Evolutionary conservation across 2,888 invertebrate species (phyloP), one percentile per base, ranked within the genome.

Genomic region (Drosophila tripunctata): DNA sequence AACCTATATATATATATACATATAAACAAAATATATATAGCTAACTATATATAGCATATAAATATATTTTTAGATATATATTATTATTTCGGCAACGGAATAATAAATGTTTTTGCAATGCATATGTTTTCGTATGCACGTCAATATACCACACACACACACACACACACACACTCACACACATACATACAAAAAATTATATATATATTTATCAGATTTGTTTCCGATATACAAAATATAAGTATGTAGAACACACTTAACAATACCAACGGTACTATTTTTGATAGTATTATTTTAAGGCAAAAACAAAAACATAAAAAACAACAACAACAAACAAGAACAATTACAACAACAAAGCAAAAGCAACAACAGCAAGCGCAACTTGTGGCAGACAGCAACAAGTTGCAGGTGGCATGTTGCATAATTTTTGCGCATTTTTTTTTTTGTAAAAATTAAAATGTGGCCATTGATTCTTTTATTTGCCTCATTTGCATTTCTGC

Each of bases 41-140:
- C 33, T 47, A 52, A 52, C 55, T 78, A 87, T 86, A 78, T 79
- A 84, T 81, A 87, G 78, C 77, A 84, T 87, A 82, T 88, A 87
- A 75, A 78, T 81, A 86, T 81, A 81, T 82, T 82, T 82, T 82
- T 82, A 82, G 86, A 87, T 86, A 87, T 68, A 81, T 83, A 88
- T 88, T 88, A 87, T 88, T 87, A 80, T 83, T 76, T 75, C 83
- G 79, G 70, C 68, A 70, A 74, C 78, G 86, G 65, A 56, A 82
- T 86, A 81, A 87, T 80, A 78, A 68, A 75, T 68, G 71, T 79
- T 78, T 87, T 84, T 79, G 84, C 81, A 86, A 88, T 88, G 89
- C 89, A 90, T 90, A 89, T 89, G 87, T 90, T 90, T 90, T 90
- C 88, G 89, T 90, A 89, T 89, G 89, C 89, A 87, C 75, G 87